A percentile compares a stretch with the other conserved stretches of the same genome.
Conservation (phyloP, 2,797 vertebrate genomes). For the Fratercula arctica region DNA sequence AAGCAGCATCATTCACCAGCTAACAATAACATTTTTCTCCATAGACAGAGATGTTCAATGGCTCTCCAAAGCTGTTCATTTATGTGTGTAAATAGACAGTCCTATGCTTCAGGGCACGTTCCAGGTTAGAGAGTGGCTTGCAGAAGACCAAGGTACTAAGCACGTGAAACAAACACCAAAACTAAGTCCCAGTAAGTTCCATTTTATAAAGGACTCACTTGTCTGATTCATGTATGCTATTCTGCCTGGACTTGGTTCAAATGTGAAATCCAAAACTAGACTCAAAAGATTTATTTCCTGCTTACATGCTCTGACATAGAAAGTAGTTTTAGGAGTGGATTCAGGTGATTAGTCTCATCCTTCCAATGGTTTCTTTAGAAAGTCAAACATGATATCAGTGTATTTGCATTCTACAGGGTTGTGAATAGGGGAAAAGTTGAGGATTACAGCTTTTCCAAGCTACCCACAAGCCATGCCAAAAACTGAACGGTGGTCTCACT, state of each 20-base stretch:
- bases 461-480: not conserved
- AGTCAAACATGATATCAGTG: not conserved
- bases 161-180: not conserved
- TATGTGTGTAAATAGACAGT: not conserved
- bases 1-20: not conserved
- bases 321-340: not conserved
- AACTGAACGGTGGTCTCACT: not conserved
- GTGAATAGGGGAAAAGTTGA: not conserved
- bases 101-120: not conserved
- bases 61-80: not conserved
- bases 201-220: not conserved
- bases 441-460: not conserved
- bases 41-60: not conserved
- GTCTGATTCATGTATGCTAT: not conserved
- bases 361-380: slow-evolving; percentile 53
- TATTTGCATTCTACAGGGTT: not conserved
- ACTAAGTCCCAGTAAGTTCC: no score
- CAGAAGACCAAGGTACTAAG: not conserved
- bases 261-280: not conserved
- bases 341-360: slow-evolving; percentile 14
- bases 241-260: not conserved
- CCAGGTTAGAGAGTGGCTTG: not conserved
- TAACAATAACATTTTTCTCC: not conserved
- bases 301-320: not conserved
- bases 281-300: not conserved